Evolutionary conservation across 2,797 vertebrate genomes (phyloP), one percentile per base, ranked within the genome.

Genomic region (Tenualosa ilisha): DNA sequence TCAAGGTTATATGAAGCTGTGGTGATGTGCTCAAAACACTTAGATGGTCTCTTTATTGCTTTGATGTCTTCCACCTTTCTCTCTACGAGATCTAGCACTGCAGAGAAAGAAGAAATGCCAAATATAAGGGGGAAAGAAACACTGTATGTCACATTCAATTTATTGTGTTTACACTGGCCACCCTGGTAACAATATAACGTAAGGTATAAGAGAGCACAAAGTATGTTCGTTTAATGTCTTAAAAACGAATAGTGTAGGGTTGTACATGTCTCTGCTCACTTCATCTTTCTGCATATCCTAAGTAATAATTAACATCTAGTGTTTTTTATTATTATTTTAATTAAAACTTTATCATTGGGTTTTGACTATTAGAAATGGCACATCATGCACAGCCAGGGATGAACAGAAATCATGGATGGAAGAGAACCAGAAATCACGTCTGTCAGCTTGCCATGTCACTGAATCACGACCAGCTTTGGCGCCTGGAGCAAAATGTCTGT

Each of bases 1-100:
- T 63, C 61, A 24, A 24, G 24, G 63, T 65, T 65, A 31, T 31
- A 65, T 65, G n/a, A 65, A 65, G 63, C n/a, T 65, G 63, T 65
- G 24, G 11, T 65, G 24, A 65, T 31, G 63, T 11, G 63, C 24
- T 65, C 63, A 2, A 65, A 24, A 65, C 24, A 65, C 63, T 65
- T 65, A 65, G 63, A 65, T 65, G 63, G 63, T 12, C 63, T 65
- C 26, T 65, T 65, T 65, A 65, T 65, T 65, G 63, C 24, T 65
- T 13, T 65, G 8, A 31, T 65, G 63, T 65, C 63, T 65, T 12
- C 24, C 22, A 59, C 56, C 26, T 65, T 65, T 65, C 63, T 65
- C 24, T 65, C 63, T 13, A 65, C 31, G 63, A 65, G 24, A 65
- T 26, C 24, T 26, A 24, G 24, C 63, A 65, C 63, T 31, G 13